Evolutionary conservation across 2,797 vertebrate species (phyloP).

Genomic region (Momotus momota): DNA sequence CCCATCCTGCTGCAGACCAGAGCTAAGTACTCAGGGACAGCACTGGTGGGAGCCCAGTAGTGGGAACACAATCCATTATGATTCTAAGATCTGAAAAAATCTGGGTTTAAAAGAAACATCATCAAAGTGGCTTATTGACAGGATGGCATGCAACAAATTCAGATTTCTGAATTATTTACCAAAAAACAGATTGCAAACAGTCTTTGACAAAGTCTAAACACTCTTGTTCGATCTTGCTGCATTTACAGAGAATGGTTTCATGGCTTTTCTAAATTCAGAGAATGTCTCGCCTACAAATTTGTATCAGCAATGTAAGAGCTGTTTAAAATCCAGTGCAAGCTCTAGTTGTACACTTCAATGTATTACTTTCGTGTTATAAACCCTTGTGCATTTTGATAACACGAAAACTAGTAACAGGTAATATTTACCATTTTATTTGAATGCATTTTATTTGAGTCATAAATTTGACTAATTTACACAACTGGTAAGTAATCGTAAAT

Average conservation of each 20-base stretch:
- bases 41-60: background rate
- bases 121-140: background rate
- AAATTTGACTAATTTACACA: background rate
- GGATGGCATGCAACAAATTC: background rate
- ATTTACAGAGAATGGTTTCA: background rate
- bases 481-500: background rate
- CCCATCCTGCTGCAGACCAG: background rate
- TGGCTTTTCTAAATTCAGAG: background rate
- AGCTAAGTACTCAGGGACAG: background rate
- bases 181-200: background rate
- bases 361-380: background rate
- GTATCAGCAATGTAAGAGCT: background rate
- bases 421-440: background rate
- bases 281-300: background rate
- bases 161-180: background rate
- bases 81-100: background rate
- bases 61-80: background rate
- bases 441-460: background rate
- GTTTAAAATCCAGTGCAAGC: background rate
- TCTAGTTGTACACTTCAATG: background rate
- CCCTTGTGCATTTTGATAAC: background rate
- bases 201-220: background rate
- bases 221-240: background rate
- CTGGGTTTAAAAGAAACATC: background rate
- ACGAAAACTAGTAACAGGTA: background rate